These are phyloP conservation scores for Arbacia lixula DNA, from an alignment of 53 echinoderm and acorn worm genomes.

Conservation along the genomic window DNA sequence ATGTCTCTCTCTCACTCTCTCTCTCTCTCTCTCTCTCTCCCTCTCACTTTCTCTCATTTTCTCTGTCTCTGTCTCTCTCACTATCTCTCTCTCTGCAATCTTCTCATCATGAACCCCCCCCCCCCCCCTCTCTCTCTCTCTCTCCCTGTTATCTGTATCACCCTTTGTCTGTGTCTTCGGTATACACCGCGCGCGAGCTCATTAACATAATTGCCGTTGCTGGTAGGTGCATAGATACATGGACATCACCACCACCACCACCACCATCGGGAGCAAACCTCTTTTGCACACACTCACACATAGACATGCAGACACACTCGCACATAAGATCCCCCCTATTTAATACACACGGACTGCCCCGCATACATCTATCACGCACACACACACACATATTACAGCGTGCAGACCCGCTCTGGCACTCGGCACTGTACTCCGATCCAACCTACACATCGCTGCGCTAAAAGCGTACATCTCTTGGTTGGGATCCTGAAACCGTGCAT, in stretches of 20 bases:
- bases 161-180: too few species aligned
- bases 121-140: neutral
- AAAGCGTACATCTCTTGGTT: conserved; percentile 22
- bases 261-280: too few species aligned
- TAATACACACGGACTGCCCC: too few species aligned
- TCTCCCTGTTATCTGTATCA: conserved; percentile 32
- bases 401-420: neutral
- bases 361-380: too few species aligned
- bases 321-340: too few species aligned
- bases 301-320: too few species aligned
- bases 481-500: neutral
- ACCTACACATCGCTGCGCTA: neutral
- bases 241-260: too few species aligned
- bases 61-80: neutral
- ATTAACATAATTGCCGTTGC: conserved; percentile 51
- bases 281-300: too few species aligned
- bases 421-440: neutral
- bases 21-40: conserved; percentile 8
- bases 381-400: neutral
- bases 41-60: neutral
- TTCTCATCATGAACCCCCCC: too few species aligned
- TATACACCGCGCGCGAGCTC: neutral
- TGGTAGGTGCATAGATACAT: too few species aligned
- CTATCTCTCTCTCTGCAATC: neutral
- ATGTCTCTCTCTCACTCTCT: conserved; percentile 19